Evolutionary conservation across 2,888 invertebrate genomes (phyloP).

Genomic region (Chloromyia formosa): DNA sequence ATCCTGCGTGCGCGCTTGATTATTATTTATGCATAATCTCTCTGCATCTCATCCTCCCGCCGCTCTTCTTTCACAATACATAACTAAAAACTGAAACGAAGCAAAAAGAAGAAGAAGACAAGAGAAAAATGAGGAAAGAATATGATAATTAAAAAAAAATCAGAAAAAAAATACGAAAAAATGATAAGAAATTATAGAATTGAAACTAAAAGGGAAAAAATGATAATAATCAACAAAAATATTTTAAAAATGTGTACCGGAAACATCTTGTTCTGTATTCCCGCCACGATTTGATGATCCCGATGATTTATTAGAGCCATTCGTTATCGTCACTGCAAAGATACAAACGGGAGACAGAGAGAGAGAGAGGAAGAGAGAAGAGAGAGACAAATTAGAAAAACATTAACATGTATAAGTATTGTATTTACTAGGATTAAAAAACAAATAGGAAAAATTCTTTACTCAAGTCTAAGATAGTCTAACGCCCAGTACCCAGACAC

Average conservation of each 20-base stretch:
- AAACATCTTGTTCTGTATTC: constrained; percentile 64
- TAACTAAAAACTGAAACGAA: constrained; percentile 61
- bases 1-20: too few species aligned
- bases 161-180: constrained; percentile 40
- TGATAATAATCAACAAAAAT: not conserved
- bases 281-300: constrained; percentile 63
- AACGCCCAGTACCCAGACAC: too few species aligned
- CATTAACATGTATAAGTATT: constrained; percentile 17
- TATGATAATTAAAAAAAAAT: constrained; percentile 43
- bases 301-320: constrained; percentile 64
- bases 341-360: not conserved
- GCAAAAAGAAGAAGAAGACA: constrained; percentile 43
- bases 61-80: constrained; percentile 57
- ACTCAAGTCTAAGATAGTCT: too few species aligned
- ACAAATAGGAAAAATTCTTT: not conserved
- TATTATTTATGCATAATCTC: too few species aligned
- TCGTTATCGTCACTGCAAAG: constrained; percentile 60
- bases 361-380: too few species aligned
- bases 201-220: not conserved
- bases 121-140: constrained; percentile 46
- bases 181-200: constrained; percentile 18
- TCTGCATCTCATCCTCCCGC: too few species aligned
- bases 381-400: not conserved
- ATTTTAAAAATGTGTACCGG: constrained; percentile 55
- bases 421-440: not conserved